Percentiles rank a stretch among this genome's conserved stretches.
phyloP scores from a whole-genome alignment of 2,113 vertebrate species.

The Alosa alosa region DNA sequence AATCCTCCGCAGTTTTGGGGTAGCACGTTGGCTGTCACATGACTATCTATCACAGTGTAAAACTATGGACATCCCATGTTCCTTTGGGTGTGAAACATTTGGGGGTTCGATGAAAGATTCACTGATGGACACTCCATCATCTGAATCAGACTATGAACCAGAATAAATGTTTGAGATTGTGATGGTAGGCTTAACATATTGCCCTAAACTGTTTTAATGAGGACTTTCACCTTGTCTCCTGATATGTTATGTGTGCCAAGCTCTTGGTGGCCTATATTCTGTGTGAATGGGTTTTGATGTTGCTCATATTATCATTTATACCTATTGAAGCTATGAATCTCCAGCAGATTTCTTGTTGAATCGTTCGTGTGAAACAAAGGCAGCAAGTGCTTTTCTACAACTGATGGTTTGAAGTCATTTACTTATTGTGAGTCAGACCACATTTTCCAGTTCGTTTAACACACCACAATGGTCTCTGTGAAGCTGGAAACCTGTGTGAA shows the following conservation, averaged over 20 bases:
- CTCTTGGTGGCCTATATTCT: neutral
- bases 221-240: neutral
- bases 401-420: neutral
- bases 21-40: neutral
- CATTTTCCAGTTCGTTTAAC: neutral
- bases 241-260: neutral
- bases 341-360: neutral
- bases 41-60: neutral
- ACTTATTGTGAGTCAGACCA: neutral
- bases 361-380: neutral
- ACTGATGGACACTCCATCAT: neutral
- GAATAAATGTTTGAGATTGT: neutral
- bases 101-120: neutral
- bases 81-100: too few relatives aligned
- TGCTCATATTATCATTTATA: neutral
- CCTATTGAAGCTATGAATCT: neutral
- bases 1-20: neutral
- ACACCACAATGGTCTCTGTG: neutral
- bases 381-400: neutral
- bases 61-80: neutral
- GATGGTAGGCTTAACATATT: neutral
- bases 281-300: neutral
- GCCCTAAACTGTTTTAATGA: neutral
- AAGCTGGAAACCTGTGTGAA: neutral
- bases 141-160: neutral